Percentiles rank a stretch among this genome's conserved stretches.
Evolutionary conservation across 2,113 vertebrate species (phyloP).

Genomic region (Mormyrus iriodes): DNA sequence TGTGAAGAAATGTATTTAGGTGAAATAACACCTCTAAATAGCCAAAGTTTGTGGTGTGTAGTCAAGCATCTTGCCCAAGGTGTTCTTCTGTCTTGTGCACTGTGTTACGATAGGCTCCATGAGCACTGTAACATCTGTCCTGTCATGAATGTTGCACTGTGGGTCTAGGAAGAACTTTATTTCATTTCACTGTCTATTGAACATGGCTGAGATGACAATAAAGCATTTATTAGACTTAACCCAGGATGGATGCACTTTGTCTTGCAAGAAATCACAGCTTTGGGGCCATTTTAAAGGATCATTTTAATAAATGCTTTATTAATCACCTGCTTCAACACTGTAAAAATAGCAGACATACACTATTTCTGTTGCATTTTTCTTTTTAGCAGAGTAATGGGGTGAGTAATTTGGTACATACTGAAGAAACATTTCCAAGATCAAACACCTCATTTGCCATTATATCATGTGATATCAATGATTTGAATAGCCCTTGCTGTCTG

Average conservation of each 20-base stretch:
- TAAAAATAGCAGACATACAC: neutral
- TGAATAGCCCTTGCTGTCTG: neutral
- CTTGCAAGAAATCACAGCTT: neutral
- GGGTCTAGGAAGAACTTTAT: neutral
- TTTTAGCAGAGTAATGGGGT: neutral
- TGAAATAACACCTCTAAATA: neutral
- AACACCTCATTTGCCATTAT: neutral
- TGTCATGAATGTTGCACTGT: neutral
- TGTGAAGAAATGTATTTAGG: no score
- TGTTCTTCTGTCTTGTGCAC: neutral
- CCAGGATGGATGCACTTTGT: neutral
- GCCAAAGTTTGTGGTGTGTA: neutral
- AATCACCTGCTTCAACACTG: neutral
- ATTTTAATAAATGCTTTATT: neutral
- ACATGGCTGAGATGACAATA: neutral
- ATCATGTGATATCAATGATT: neutral
- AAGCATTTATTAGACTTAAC: neutral
- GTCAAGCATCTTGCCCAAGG: neutral
- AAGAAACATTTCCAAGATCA: neutral
- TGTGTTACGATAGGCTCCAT: neutral
- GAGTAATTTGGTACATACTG: neutral
- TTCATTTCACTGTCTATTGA: neutral
- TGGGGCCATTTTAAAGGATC: neutral
- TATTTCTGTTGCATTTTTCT: neutral
- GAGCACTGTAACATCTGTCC: neutral